Conservation (phyloP, 2,888 invertebrate species). For the Cancer borealis region DNA sequence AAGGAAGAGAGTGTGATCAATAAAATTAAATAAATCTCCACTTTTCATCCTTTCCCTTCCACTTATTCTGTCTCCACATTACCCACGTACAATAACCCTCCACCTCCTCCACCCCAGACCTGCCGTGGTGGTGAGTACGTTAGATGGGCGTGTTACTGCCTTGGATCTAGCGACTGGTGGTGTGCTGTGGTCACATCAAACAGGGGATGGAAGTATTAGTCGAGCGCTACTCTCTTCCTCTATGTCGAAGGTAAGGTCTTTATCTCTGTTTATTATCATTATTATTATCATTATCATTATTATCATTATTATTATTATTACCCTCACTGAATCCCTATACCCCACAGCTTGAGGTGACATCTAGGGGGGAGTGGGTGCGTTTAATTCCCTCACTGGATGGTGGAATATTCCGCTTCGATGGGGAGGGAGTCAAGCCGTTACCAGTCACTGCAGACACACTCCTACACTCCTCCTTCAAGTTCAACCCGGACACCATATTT, state of each 20-base stretch:
- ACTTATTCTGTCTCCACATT: too few relatives aligned
- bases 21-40: not conserved
- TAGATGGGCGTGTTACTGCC: constrained; percentile 93
- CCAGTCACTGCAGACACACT: constrained; percentile 93
- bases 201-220: constrained; percentile 84
- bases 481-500: constrained; percentile 81
- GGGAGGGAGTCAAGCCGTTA: constrained; percentile 90
- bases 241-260: constrained; percentile 85
- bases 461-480: constrained; percentile 89
- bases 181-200: constrained; percentile 89
- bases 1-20: too few relatives aligned
- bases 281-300: not conserved
- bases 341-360: constrained; percentile 84
- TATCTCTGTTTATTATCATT: not conserved
- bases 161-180: constrained; percentile 83
- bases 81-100: too few relatives aligned
- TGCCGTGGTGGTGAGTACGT: constrained; percentile 85
- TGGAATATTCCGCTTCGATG: constrained; percentile 94
- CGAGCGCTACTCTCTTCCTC: constrained; percentile 91
- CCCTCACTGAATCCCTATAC: constrained; percentile 57
- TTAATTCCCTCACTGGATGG: constrained; percentile 96
- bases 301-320: not conserved
- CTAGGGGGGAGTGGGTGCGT: constrained; percentile 91
- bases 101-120: not conserved
- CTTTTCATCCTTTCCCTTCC: too few relatives aligned